Base-by-base conservation (phyloP, 1,140 invertebrate genomes). In the Popillia japonica region DNA sequence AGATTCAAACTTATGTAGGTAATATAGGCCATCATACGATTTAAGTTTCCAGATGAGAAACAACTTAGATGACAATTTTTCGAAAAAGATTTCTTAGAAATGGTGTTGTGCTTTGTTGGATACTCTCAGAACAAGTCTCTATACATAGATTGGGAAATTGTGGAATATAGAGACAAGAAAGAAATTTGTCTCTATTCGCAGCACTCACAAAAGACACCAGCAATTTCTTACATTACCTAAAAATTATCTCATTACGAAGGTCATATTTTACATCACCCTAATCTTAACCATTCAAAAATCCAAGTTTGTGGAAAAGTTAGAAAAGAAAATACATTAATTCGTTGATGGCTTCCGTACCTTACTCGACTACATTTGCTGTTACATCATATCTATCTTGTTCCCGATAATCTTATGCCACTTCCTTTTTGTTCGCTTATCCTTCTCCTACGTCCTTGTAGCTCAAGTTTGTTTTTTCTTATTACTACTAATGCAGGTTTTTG, bases 341-440 rank as follows among this genome's bases (percentile, higher is more conserved):
- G 61, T 68, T 34, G 61, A 68, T 68, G 22, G 22, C 10, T 17
- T 20, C 27, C 22, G 61, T 68, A 68, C 22, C 27, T 68, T 34
- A 14, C 27, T 27, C 61, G 61, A 68, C 61, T 68, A 68, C 61
- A 68, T 68, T 68, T 68, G 22, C 27, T 68, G 22, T 34, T 68
- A 68, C 61, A 68, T 22, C 61, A 27, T 68, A 68, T 68, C 22
- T 68, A 68, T 68, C 61, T 68, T 68, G 61, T 68, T 68, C 61
- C 61, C 22, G 61, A 68, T 68, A 68, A 68, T 68, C 61, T 68
- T 34, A 34, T 68, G 22, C 61, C 22, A 27, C 11, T 34, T 14
- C 61, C 17, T 34, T 23, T 27, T 68, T 55, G 48, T 68, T 68
- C 61, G 6, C 27, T 23, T 22, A 34, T 68, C 61, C 22, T 6